These are phyloP conservation scores for Andrena camellia DNA, from an alignment of 2,888 invertebrate species.

Conservation along the genomic window DNA sequence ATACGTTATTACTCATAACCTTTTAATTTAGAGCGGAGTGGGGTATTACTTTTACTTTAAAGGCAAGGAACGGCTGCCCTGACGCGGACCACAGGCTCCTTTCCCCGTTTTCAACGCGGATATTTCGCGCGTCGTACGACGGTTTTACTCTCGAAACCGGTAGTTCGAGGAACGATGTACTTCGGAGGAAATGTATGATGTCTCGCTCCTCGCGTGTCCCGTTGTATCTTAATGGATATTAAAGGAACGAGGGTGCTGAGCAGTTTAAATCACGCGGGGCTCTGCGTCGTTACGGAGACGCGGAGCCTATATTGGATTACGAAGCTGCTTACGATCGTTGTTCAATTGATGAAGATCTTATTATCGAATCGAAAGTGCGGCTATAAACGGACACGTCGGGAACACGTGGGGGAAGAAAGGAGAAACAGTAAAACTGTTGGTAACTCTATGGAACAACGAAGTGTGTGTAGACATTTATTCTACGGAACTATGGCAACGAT, in stretches of 20 bases:
- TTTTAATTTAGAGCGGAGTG: background rate
- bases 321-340: conserved; percentile 14
- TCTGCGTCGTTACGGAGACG: conserved; percentile 13
- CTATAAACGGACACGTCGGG: background rate
- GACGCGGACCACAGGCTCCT: background rate
- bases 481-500: no score
- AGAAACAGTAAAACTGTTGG: no score
- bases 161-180: conserved; percentile 15
- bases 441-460: no score
- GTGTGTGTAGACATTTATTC: no score
- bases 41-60: conserved; percentile 12
- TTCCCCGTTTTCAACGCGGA: conserved; percentile 8
- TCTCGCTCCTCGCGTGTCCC: background rate
- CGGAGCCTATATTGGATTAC: conserved; percentile 19
- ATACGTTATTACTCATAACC: conserved; percentile 21
- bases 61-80: background rate
- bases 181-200: conserved; percentile 12
- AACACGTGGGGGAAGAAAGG: background rate
- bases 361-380: conserved; percentile 16
- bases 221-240: conserved; percentile 37
- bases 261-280: conserved; percentile 12
- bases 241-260: conserved; percentile 12
- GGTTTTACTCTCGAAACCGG: conserved; percentile 12
- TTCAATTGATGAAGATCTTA: conserved; percentile 14
- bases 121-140: background rate